These are phyloP conservation scores for Crepidodera aurea DNA, from an alignment of 2,888 invertebrate species.

Conservation along the genomic window DNA sequence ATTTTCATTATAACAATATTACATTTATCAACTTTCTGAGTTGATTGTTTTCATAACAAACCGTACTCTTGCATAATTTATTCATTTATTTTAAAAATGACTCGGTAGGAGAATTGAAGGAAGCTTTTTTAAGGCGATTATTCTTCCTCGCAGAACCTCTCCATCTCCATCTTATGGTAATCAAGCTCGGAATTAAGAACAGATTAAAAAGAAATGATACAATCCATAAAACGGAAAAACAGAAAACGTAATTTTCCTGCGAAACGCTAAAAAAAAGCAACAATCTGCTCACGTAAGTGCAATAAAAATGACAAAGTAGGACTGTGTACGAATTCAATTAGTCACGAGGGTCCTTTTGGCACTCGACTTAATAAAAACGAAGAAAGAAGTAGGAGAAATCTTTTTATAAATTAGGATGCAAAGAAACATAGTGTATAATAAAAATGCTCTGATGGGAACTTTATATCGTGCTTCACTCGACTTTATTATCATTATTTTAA, in stretches of 20 bases:
- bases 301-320: constrained; percentile 31
- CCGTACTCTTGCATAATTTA: background rate
- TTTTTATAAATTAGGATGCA: constrained; percentile 30
- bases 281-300: constrained; percentile 15
- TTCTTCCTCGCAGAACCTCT: background rate
- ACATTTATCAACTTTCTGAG: background rate
- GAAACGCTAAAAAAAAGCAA: constrained; percentile 7
- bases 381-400: constrained; percentile 11
- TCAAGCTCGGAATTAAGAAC: constrained; percentile 7
- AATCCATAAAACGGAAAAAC: constrained; percentile 2
- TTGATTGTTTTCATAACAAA: background rate
- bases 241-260: background rate
- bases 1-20: too few species aligned
- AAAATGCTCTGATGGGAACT: constrained; percentile 12
- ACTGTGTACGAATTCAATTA: constrained; percentile 30
- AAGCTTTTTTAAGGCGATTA: constrained; percentile 6
- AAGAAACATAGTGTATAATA: constrained; percentile 24
- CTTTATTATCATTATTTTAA: constrained; percentile 12
- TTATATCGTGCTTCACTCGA: background rate
- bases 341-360: constrained; percentile 27
- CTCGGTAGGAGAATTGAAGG: background rate
- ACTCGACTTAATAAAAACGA: constrained; percentile 25
- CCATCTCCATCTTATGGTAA: background rate
- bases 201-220: constrained; percentile 6
- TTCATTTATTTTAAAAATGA: constrained; percentile 15